Evolutionary conservation across 2,888 invertebrate species (phyloP).

Genomic region (Parochlus steinenii): DNA sequence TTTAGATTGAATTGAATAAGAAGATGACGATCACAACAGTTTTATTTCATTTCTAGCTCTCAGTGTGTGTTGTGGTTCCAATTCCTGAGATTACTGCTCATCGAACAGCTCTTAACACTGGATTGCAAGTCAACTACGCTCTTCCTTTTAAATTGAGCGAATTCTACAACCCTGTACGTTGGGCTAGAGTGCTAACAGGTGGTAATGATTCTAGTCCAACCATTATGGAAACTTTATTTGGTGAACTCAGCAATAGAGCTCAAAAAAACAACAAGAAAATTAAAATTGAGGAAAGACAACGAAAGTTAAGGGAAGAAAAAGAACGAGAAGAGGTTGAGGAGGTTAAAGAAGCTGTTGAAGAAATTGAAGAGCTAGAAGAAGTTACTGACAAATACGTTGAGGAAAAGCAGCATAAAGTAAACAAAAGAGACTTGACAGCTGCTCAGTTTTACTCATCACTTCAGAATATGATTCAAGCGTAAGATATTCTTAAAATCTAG

Average conservation of each 20-base stretch:
- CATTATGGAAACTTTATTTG: too few relatives aligned
- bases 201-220: too few relatives aligned
- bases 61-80: slow-evolving; percentile 20
- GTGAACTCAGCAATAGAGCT: too few relatives aligned
- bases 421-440: slow-evolving; percentile 24
- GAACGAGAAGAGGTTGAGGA: slow-evolving; percentile 10
- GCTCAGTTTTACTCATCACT: slow-evolving; percentile 25
- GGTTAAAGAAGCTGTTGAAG: slow-evolving; percentile 1
- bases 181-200: slow-evolving; percentile 4
- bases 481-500: slow-evolving; percentile 5
- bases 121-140: slow-evolving; percentile 26
- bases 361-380: not conserved
- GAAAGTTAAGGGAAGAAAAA: not conserved
- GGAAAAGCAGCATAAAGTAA: not conserved
- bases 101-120: slow-evolving; percentile 26
- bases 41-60: not conserved
- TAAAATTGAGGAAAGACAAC: not conserved
- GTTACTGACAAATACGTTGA: not conserved
- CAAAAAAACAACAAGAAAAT: not conserved
- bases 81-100: slow-evolving; percentile 24
- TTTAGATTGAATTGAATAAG: not conserved
- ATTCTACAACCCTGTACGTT: slow-evolving; percentile 20
- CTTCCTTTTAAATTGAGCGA: slow-evolving; percentile 20
- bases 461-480: slow-evolving; percentile 20
- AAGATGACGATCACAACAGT: too few relatives aligned